A percentile compares a stretch with the other conserved stretches of the same genome.
phyloP scores from a whole-genome alignment of 53 echinoderm and acorn worm species.

The Stichopus horrens region DNA sequence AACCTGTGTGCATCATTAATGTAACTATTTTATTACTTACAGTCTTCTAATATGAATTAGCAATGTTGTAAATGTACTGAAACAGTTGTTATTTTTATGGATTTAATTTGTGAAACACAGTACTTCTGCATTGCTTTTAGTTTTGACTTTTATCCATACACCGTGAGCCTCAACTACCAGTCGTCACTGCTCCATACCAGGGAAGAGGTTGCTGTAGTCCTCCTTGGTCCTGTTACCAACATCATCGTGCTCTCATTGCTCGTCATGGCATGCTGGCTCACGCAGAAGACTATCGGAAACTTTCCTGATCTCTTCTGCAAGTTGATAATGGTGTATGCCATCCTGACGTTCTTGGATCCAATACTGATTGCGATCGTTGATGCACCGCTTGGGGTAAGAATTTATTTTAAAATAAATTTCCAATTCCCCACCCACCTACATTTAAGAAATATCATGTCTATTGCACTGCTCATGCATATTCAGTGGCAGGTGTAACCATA shows the following conservation, averaged over 20 bases:
- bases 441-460: no score
- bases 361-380: constrained; percentile 87
- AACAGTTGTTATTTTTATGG: background rate
- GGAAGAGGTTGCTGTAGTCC: constrained; percentile 90
- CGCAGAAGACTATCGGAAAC: constrained; percentile 79
- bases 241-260: constrained; percentile 65
- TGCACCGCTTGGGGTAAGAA: constrained; percentile 87
- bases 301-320: constrained; percentile 95
- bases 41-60: no score
- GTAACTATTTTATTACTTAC: no score
- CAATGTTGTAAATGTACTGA: no score
- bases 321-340: constrained; percentile 86
- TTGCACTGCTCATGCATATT: no score
- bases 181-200: constrained; percentile 88
- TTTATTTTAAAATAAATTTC: background rate
- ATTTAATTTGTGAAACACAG: background rate
- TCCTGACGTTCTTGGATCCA: constrained; percentile 86
- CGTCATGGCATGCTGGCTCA: constrained; percentile 75
- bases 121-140: constrained; percentile 44
- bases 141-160: constrained; percentile 91
- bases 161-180: constrained; percentile 94
- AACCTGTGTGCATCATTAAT: no score
- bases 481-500: no score
- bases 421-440: background rate
- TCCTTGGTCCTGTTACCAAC: constrained; percentile 94